Evolutionary conservation across 2,888 invertebrate genomes (phyloP), one percentile per base, ranked within the genome.

Genomic region (Drosophila peninsularis): DNA sequence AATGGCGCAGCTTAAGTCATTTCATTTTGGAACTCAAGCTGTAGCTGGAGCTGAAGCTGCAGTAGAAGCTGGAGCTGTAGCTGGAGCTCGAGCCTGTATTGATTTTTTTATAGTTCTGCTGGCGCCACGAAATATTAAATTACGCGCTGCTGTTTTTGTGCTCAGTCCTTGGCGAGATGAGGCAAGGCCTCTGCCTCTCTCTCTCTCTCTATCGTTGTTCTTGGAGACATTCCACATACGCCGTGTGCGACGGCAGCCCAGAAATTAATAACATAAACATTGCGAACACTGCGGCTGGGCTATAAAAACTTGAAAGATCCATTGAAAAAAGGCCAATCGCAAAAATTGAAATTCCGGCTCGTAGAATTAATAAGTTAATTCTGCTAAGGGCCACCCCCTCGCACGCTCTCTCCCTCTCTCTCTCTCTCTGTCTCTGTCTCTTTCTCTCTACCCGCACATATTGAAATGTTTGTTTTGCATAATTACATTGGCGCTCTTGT

Each of bases 51-150:
- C 63, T 60, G 75, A 71, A 71, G 79, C 65, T 42, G 58, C 19
- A 60, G 63, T 24, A 14, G 39, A 6, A 24, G 61, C 11, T 44
- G 30, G 3, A 1, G 41, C 2, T 13, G 41, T 1, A 41, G 19
- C 6, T 41, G 19, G 5, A 58, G 66, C 34, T 49, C 61, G 61
- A 55, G 62, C 39, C 61, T 61, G 54, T 62, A 66, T 63, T 71
- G 61, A 58, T 53, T 78, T 88, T 90, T 90, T 91, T 91, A 91
- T 91, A 89, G 89, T 85, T 88, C 75, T 87, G 75, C 89, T 91
- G 91, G 91, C 91, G 91, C 91, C 91, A 91, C 88, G 85, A 91
- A 91, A 91, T 91, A 91, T 91, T 91, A 91, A 90, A 91, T 91
- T 91, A 91, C 91, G 75, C 73, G 88, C 85, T 88, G 85, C 88